phyloP scores from a whole-genome alignment of 2,888 invertebrate species.

The Thyatira batis region DNA sequence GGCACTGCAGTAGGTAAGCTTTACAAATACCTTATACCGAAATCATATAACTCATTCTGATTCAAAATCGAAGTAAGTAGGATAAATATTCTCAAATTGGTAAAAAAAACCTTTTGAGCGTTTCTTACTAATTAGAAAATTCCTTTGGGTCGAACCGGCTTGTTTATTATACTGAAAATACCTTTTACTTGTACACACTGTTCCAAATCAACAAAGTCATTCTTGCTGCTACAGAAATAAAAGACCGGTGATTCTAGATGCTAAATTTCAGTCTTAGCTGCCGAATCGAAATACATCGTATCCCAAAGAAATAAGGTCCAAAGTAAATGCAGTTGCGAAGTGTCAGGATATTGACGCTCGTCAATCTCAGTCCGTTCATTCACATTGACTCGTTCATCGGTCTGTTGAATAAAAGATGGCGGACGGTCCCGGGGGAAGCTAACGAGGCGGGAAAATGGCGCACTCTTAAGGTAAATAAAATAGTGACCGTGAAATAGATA shows the following conservation, averaged over 20 bases:
- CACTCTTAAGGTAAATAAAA: slow-evolving; percentile 52
- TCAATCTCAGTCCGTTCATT: slow-evolving; percentile 45
- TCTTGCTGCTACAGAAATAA: slow-evolving; percentile 11
- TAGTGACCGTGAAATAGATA: slow-evolving; percentile 34
- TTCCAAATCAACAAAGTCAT: background rate
- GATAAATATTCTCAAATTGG: no score
- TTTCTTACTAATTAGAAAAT: no score
- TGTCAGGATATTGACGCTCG: slow-evolving; percentile 29
- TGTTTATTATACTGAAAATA: no score
- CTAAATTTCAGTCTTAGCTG: background rate
- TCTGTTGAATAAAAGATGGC: slow-evolving; percentile 67
- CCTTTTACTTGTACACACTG: background rate
- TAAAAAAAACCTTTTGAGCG: no score
- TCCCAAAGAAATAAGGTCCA: slow-evolving; percentile 15
- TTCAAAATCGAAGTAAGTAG: no score
- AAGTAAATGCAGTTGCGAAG: slow-evolving; percentile 17
- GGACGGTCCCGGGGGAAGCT: slow-evolving; percentile 30
- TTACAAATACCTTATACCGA: no score
- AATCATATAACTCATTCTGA: no score
- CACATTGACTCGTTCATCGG: slow-evolving; percentile 51
- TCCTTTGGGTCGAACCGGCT: no score
- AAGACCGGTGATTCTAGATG: slow-evolving; percentile 5
- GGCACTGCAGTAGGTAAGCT: no score
- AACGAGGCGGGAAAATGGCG: slow-evolving; percentile 55
- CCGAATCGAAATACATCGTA: slow-evolving; percentile 19